Evolutionary conservation across 1,140 invertebrate genomes (phyloP).

Genomic region (Drosophila kanapiae): DNA sequence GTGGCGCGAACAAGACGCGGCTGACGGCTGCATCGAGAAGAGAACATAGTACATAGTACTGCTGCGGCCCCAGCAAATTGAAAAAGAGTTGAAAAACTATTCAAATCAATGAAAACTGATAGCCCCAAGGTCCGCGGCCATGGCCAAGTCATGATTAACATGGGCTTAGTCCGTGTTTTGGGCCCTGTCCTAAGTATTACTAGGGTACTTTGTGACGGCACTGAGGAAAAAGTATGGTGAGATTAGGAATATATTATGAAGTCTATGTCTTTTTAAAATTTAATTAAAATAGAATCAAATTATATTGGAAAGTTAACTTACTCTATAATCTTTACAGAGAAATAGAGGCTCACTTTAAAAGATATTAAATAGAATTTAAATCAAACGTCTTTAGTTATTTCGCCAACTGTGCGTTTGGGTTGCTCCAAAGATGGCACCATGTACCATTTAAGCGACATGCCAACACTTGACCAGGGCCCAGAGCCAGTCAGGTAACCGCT

Average conservation of each 20-base stretch:
- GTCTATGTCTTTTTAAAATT: too few species aligned
- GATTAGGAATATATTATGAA: too few species aligned
- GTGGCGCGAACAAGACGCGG: conserved; percentile 59
- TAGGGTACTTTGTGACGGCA: conserved; percentile 5
- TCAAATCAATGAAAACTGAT: conserved; percentile 83
- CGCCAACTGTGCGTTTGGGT: conserved; percentile 4
- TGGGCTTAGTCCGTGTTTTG: conserved; percentile 36
- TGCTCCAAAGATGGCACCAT: conserved; percentile 75
- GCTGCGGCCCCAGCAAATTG: conserved; percentile 64
- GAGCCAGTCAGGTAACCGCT: conserved; percentile 16
- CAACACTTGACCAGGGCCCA: conserved; percentile 75
- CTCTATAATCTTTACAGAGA: rapidly evolving
- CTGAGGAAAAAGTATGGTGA: neutral
- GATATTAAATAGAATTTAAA: too few species aligned
- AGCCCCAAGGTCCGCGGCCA: conserved; percentile 57
- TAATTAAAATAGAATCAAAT: neutral
- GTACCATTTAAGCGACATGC: conserved; percentile 81
- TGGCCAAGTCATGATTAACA: conserved; percentile 70
- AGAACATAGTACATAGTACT: conserved; percentile 7
- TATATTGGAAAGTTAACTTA: rapidly evolving
- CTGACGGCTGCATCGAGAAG: conserved; percentile 45
- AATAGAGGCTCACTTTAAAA: neutral
- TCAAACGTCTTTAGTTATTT: neutral
- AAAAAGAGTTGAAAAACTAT: conserved; percentile 66
- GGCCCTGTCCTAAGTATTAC: conserved; percentile 28